These are phyloP conservation scores for Sympetrum striolatum DNA, from an alignment of 2,888 invertebrate genomes.

Conservation along the genomic window DNA sequence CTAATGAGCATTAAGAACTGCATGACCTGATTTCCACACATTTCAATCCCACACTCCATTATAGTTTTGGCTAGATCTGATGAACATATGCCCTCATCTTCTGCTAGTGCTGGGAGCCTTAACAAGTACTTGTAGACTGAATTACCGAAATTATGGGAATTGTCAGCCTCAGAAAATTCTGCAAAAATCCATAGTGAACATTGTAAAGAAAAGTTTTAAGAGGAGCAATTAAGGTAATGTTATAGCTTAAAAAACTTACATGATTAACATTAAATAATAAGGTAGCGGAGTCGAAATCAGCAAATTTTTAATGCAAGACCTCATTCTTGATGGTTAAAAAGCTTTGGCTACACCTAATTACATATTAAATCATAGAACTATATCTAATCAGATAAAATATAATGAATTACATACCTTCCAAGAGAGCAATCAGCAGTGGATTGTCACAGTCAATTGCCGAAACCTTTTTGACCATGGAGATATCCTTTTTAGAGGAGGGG, in stretches of 20 bases:
- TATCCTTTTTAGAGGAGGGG: slow-evolving; percentile 61
- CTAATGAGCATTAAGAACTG: slow-evolving; percentile 59
- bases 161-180: not conserved
- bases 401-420: not conserved
- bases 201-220: too few species aligned
- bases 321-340: too few species aligned
- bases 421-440: not conserved
- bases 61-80: not conserved
- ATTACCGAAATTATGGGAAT: not conserved
- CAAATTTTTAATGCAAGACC: too few species aligned
- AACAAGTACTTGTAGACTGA: not conserved
- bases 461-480: slow-evolving; percentile 59
- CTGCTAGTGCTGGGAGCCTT: not conserved
- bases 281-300: too few species aligned
- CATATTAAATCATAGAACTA: too few species aligned
- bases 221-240: not conserved
- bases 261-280: too few species aligned
- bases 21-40: slow-evolving; percentile 53
- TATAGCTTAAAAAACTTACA: too few species aligned
- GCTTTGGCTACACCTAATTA: too few species aligned
- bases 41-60: slow-evolving; percentile 17
- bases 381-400: not conserved
- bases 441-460: slow-evolving; percentile 52
- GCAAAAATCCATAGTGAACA: not conserved
- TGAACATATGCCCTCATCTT: not conserved